Conservation (phyloP, 1,140 invertebrate species). For the Neomicropteryx cornuta region DNA sequence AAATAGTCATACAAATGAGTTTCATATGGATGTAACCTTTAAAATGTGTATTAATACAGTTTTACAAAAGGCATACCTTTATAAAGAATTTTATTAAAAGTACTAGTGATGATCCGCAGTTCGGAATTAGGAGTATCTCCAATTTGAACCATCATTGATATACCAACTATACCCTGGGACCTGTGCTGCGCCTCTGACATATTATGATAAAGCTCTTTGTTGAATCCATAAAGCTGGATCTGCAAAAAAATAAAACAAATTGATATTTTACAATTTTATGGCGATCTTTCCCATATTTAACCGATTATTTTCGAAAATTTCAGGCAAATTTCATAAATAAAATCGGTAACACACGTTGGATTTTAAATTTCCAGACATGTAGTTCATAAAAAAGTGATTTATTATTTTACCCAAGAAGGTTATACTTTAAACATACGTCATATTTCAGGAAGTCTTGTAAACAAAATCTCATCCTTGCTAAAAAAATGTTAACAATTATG, state of each 20-base stretch:
- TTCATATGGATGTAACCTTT: constrained; percentile 2
- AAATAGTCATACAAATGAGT: too few relatives aligned
- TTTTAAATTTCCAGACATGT: not conserved
- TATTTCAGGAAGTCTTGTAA: too few relatives aligned
- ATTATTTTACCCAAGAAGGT: too few relatives aligned
- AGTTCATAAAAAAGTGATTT: too few relatives aligned
- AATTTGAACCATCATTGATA: constrained; percentile 89
- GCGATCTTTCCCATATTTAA: too few relatives aligned
- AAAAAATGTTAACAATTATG: too few relatives aligned
- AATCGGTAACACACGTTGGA: not conserved
- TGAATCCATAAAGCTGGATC: constrained; percentile 93
- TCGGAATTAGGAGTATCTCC: constrained; percentile 76
- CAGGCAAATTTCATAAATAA: constrained; percentile 3
- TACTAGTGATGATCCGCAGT: constrained; percentile 74
- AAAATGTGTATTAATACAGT: not conserved
- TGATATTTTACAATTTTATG: too few relatives aligned
- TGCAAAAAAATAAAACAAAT: constrained; percentile 43
- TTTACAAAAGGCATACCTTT: constrained; percentile 52
- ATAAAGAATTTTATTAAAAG: constrained; percentile 70
- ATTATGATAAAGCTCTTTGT: constrained; percentile 93
- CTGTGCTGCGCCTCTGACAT: constrained; percentile 90
- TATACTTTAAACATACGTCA: too few relatives aligned
- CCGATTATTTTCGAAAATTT: too few relatives aligned
- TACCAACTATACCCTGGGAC: constrained; percentile 84
- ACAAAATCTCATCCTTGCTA: too few relatives aligned